Percentiles rank a stretch among this genome's conserved stretches.
Evolutionary conservation across 2,888 invertebrate species (phyloP).

Genomic region (Tachina lurida): DNA sequence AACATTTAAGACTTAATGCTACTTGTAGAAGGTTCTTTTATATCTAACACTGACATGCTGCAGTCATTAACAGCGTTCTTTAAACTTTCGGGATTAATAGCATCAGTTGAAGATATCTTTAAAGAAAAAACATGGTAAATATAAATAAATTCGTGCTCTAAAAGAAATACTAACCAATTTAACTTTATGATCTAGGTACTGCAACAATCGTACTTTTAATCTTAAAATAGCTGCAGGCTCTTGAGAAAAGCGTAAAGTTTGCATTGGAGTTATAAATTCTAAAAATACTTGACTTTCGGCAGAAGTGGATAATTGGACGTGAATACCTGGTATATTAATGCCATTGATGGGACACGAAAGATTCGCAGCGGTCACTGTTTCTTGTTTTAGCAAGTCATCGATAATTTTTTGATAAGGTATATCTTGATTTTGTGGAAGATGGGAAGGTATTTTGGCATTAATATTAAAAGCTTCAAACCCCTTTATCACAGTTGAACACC

Average conservation of each 20-base stretch:
- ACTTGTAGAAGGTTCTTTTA: constrained; percentile 34
- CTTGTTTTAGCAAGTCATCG: constrained; percentile 73
- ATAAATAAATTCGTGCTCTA: neutral
- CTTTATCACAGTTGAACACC: constrained; percentile 66
- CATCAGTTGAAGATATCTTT: constrained; percentile 49
- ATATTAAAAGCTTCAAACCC: constrained; percentile 46
- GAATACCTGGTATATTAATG: constrained; percentile 80
- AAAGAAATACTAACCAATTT: constrained; percentile 75
- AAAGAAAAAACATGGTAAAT: constrained; percentile 11
- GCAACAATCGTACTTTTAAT: constrained; percentile 78
- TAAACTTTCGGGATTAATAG: constrained; percentile 15
- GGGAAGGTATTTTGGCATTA: constrained; percentile 74
- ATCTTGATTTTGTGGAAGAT: constrained; percentile 75
- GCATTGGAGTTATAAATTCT: constrained; percentile 78
- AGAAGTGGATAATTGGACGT: constrained; percentile 73
- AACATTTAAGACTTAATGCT: constrained; percentile 52
- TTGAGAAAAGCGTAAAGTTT: constrained; percentile 77
- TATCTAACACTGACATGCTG: neutral
- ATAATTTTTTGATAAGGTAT: constrained; percentile 74
- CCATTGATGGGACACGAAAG: constrained; percentile 79
- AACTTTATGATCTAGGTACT: constrained; percentile 77
- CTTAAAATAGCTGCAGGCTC: constrained; percentile 76
- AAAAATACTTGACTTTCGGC: constrained; percentile 74
- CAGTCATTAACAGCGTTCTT: constrained; percentile 24
- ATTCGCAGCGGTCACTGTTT: constrained; percentile 74